Evolutionary conservation across 1,140 invertebrate genomes (phyloP).

Genomic region (Chironomus tepperi): DNA sequence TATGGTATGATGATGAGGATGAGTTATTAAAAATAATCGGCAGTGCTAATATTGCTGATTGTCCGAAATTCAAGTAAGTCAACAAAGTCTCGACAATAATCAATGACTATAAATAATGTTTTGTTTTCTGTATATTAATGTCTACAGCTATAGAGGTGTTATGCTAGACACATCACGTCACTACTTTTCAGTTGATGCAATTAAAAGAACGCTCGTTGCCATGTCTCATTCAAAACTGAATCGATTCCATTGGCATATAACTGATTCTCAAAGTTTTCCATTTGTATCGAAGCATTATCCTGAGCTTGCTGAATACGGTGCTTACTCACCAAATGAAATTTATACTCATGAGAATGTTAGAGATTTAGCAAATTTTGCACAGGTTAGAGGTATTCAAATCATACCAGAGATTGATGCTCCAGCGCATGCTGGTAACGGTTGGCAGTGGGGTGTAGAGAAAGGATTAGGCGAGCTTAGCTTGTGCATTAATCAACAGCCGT

Average conservation of each 20-base stretch:
- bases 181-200: slow-evolving; percentile 57
- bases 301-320: slow-evolving; percentile 60
- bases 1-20: slow-evolving; percentile 61
- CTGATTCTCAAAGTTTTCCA: slow-evolving; percentile 76
- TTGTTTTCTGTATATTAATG: background rate
- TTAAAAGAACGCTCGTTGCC: slow-evolving; percentile 63
- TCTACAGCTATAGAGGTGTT: slow-evolving; percentile 51
- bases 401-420: slow-evolving; percentile 68
- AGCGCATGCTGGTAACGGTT: slow-evolving; percentile 70
- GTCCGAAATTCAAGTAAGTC: slow-evolving; percentile 45
- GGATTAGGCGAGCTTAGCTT: slow-evolving; percentile 60
- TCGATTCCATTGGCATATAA: slow-evolving; percentile 78
- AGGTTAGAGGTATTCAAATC: slow-evolving; percentile 58
- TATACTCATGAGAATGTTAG: slow-evolving; percentile 60
- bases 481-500: slow-evolving; percentile 66
- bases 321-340: slow-evolving; percentile 58
- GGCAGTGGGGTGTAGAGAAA: slow-evolving; percentile 61
- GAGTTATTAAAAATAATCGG: slow-evolving; percentile 50
- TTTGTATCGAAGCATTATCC: slow-evolving; percentile 58
- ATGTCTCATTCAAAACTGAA: slow-evolving; percentile 76
- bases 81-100: slow-evolving; percentile 4
- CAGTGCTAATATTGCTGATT: slow-evolving; percentile 48
- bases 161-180: slow-evolving; percentile 69
- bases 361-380: slow-evolving; percentile 54
- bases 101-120: background rate